Evolutionary conservation across 2,888 invertebrate species (phyloP).

Genomic region (Lordiphosa andalusiaca): DNA sequence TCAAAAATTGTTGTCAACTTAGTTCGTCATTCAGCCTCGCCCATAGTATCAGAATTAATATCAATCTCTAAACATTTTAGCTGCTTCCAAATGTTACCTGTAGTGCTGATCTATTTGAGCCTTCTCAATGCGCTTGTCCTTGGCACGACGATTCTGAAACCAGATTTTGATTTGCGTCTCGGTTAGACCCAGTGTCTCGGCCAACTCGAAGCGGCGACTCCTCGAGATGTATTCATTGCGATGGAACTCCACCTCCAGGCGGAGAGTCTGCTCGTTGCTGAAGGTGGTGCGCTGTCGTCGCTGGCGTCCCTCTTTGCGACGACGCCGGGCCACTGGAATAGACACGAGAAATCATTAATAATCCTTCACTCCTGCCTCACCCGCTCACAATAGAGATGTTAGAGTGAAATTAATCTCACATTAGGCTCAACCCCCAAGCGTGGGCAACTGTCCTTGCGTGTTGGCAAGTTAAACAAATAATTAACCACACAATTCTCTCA

Average conservation of each 20-base stretch:
- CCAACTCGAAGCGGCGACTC: constrained; percentile 89
- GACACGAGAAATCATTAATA: background rate
- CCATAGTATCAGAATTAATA: no score
- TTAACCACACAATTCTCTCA: constrained; percentile 51
- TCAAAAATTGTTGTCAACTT: no score
- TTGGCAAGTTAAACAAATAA: constrained; percentile 71
- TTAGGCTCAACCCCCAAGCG: constrained; percentile 43
- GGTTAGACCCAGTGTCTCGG: constrained; percentile 85
- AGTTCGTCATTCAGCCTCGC: no score
- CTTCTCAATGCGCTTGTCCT: constrained; percentile 97
- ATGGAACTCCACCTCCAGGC: constrained; percentile 94
- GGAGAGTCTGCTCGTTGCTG: constrained; percentile 94
- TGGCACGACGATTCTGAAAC: constrained; percentile 97
- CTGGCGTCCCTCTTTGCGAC: constrained; percentile 92
- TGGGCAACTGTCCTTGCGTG: constrained; percentile 45
- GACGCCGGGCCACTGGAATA: constrained; percentile 88
- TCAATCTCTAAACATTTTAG: no score
- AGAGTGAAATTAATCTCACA: constrained; percentile 73
- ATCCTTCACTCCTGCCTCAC: constrained; percentile 6
- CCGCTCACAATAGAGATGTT: constrained; percentile 60
- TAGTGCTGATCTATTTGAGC: constrained; percentile 97
- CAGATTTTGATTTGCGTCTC: constrained; percentile 93
- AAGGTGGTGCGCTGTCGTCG: constrained; percentile 96
- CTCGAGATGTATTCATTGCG: constrained; percentile 95
- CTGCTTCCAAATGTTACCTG: constrained; percentile 82